Evolutionary conservation across 1,140 invertebrate species (phyloP).

Genomic region (Drosophila kikkawai): DNA sequence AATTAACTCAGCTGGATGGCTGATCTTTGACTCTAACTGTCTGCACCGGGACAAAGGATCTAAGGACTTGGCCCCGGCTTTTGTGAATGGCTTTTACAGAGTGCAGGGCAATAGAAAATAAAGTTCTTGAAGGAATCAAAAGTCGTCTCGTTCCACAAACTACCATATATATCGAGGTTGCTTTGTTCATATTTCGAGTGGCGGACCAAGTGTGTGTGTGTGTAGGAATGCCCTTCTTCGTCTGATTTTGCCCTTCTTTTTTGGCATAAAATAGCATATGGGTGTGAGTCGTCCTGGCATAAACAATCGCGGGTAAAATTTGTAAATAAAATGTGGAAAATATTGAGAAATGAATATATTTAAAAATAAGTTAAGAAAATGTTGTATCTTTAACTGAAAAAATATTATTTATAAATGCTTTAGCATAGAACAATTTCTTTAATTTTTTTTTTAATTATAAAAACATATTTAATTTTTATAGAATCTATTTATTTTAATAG

Average conservation of each 20-base stretch:
- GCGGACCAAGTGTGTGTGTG: slow-evolving; percentile 40
- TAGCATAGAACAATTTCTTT: too few relatives aligned
- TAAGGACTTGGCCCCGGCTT: slow-evolving; percentile 36
- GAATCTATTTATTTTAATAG: too few relatives aligned
- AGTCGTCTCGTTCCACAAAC: slow-evolving; percentile 55
- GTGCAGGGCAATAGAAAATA: slow-evolving; percentile 34
- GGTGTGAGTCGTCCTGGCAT: not conserved
- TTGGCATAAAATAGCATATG: slow-evolving; percentile 27
- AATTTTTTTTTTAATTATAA: too few relatives aligned
- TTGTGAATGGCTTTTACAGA: slow-evolving; percentile 60
- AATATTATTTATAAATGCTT: not conserved
- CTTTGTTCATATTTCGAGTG: slow-evolving; percentile 65
- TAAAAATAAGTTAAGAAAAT: too few relatives aligned
- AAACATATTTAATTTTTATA: too few relatives aligned
- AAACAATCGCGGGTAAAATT: not conserved
- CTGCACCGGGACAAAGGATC: slow-evolving; percentile 70
- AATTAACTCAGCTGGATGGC: slow-evolving; percentile 83
- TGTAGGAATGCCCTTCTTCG: slow-evolving; percentile 52
- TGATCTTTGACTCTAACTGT: slow-evolving; percentile 82
- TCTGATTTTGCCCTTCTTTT: slow-evolving; percentile 34
- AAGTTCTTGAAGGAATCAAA: slow-evolving; percentile 77
- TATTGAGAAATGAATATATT: not conserved
- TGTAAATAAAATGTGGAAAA: not conserved
- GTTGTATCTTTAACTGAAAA: too few relatives aligned
- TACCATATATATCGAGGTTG: slow-evolving; percentile 9